Conservation (phyloP, 2,888 invertebrate genomes). For the Thyatira batis region DNA sequence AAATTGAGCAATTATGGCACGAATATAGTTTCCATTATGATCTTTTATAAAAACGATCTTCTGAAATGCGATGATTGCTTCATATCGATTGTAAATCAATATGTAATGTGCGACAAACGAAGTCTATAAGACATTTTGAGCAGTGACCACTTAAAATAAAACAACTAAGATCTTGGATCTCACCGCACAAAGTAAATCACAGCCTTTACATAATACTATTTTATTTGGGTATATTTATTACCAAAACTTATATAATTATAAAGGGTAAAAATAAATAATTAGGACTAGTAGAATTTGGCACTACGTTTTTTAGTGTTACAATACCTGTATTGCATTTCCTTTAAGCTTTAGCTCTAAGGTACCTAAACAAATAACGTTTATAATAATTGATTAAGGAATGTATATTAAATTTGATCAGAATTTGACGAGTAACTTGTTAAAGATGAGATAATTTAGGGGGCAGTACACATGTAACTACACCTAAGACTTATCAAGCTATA, state of each 20-base stretch:
- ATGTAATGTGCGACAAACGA: conserved; percentile 15
- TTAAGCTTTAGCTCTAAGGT: conserved; percentile 41
- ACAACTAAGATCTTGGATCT: conserved; percentile 61
- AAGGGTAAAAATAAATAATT: conserved; percentile 31
- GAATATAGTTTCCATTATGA: conserved; percentile 45
- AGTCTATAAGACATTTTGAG: conserved; percentile 28
- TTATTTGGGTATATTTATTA: conserved; percentile 28
- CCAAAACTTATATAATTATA: conserved; percentile 31
- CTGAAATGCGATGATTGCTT: conserved; percentile 16
- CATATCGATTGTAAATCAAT: neutral
- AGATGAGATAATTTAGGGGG: conserved; percentile 17
- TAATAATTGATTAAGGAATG: conserved; percentile 15
- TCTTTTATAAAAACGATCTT: conserved; percentile 28
- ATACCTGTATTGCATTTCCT: conserved; percentile 42
- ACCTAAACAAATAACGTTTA: conserved; percentile 18
- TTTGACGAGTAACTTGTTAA: conserved; percentile 24
- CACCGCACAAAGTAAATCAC: conserved; percentile 73
- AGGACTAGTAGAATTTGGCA: conserved; percentile 57
- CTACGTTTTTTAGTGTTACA: conserved; percentile 35
- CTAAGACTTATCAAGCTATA: conserved; percentile 66
- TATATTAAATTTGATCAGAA: conserved; percentile 27
- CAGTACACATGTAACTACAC: conserved; percentile 58
- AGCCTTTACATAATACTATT: conserved; percentile 64
- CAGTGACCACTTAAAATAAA: conserved; percentile 40
- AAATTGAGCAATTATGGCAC: conserved; percentile 77